A percentile compares a stretch with the other conserved stretches of the same genome.
Evolutionary conservation across 2,888 invertebrate genomes (phyloP).

Genomic region (Eupeodes latifasciatus): DNA sequence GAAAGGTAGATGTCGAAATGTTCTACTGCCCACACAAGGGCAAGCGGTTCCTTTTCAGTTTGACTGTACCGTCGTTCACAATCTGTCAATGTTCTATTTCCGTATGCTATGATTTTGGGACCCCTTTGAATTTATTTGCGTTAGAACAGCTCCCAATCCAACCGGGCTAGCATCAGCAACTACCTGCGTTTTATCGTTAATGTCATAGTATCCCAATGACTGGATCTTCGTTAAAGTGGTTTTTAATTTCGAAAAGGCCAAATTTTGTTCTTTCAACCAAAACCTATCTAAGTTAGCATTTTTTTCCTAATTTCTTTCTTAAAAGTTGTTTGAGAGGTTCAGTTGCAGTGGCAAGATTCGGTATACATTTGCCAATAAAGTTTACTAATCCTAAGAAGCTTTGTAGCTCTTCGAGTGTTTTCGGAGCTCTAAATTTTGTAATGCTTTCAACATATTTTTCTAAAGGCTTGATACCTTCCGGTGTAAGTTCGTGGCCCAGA

Average conservation of each 20-base stretch:
- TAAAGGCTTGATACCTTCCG: conserved; percentile 78
- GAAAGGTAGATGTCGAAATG: conserved; percentile 80
- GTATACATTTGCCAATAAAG: conserved; percentile 41
- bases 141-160: conserved; percentile 77
- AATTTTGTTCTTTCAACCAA: conserved; percentile 43
- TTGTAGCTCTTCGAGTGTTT: conserved; percentile 31
- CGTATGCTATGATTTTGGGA: conserved; percentile 76
- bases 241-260: conserved; percentile 33
- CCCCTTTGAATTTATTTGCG: conserved; percentile 7
- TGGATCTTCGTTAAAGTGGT: conserved; percentile 27
- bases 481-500: conserved; percentile 78
- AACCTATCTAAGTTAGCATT: background rate
- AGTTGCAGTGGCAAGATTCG: conserved; percentile 25
- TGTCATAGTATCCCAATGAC: conserved; percentile 78
- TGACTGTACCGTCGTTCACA: conserved; percentile 45
- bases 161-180: conserved; percentile 81
- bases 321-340: conserved; percentile 36
- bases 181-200: conserved; percentile 78
- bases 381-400: conserved; percentile 37
- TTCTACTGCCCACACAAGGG: conserved; percentile 77
- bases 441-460: conserved; percentile 31
- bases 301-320: conserved; percentile 41
- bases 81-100: conserved; percentile 71
- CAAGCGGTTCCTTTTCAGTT: conserved; percentile 78
- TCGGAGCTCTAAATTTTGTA: conserved; percentile 17